These are phyloP conservation scores for human DNA, from an alignment of 2,113 vertebrate genomes.

Conservation along the genomic window GRCh38 chr13:103289001-103289500, in stretches of 20 bases:
- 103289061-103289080: neutral
- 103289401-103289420: neutral
- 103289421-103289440: neutral
- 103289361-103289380: neutral
- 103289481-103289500: neutral
- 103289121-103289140: neutral
- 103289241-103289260: neutral
- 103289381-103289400: neutral
- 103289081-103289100: neutral
- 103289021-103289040: neutral
- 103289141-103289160: neutral
- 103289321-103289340: neutral
- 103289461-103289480: neutral
- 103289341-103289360: neutral
- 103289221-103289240: neutral
- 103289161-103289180: neutral
- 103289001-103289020: neutral
- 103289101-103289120: neutral
- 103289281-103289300: neutral
- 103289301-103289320: neutral
- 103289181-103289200: neutral
- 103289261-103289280: neutral
- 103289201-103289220: neutral
- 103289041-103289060: neutral
- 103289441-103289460: neutral